Percentiles rank a stretch among this genome's conserved stretches.
These are phyloP conservation scores for Porites cylindrica DNA, from an alignment of 92 coral and sea anemone genomes.

Conservation along the genomic window DNA sequence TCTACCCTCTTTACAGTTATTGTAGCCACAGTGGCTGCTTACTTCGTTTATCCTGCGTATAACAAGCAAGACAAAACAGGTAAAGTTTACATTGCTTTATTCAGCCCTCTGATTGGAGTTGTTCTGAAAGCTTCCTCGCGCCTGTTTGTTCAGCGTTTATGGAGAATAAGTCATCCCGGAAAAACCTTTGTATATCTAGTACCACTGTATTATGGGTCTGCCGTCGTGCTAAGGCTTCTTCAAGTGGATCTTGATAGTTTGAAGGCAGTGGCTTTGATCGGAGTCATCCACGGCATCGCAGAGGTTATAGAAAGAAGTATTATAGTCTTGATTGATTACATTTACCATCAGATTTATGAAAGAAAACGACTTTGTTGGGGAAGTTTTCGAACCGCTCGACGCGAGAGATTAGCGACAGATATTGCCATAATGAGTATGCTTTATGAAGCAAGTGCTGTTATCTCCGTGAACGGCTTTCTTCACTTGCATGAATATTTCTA, in stretches of 20 bases:
- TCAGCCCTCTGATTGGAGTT: not conserved
- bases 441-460: slow-evolving; percentile 7
- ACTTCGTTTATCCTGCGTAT: slow-evolving; percentile 1
- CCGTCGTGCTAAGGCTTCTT: not conserved
- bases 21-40: not conserved
- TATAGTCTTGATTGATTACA: slow-evolving; percentile 4
- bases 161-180: not conserved
- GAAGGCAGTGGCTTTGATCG: not conserved
- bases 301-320: slow-evolving; percentile 22
- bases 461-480: slow-evolving; percentile 28
- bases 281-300: slow-evolving; percentile 9
- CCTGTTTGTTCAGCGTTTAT: not conserved
- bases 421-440: slow-evolving; percentile 27
- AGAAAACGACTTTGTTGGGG: not conserved
- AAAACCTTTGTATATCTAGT: not conserved
- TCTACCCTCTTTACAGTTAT: not conserved
- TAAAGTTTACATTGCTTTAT: not conserved
- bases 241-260: not conserved
- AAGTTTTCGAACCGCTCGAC: slow-evolving; percentile 9
- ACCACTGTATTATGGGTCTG: slow-evolving; percentile 1
- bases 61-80: not conserved
- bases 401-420: slow-evolving; percentile 2
- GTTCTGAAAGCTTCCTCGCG: not conserved
- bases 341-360: slow-evolving; percentile 3
- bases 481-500: slow-evolving; percentile 5